Base-by-base conservation (phyloP, 2,888 invertebrate species). In the Patella pellucida region DNA sequence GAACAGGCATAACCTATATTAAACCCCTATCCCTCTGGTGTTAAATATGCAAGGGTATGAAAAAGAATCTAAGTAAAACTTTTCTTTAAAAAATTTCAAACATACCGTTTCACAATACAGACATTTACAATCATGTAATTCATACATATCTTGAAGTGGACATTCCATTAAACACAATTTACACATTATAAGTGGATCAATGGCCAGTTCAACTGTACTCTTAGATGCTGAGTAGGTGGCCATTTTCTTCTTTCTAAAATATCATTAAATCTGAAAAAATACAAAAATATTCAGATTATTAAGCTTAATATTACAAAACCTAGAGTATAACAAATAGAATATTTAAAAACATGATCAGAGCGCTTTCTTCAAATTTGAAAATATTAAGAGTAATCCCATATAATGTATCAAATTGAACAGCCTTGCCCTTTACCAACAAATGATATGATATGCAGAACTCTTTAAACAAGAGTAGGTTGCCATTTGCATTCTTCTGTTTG, bases 101-200 rank as follows among this genome's bases (percentile, higher is more conserved):
- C 87, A 84, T 77, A 89, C 89, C 76, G 79, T 78, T 80, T 85
- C 83, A 82, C 89, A 89, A 76, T 88, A 88, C 50, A 89, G 83
- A 84, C 88, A 89, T 78, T 85, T 85, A 83, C 88, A 89, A 67
- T 88, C 88, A 1, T 81, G 74, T 52, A 89, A 80, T 73, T 86
- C 86, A 73, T 88, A 89, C 84, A 87, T 88, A 41, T 88, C 87
- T 19, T 80, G 80, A 31, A 84, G 81, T 0, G 85, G 79, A 73
- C 83, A 85, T 73, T 89, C 89, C 70, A 79, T 79, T 72, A 89
- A 81, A 79, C 89, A 89, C 50, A 89, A 83, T 71, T 84, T 85
- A 78, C 89, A 89, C 0, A 85, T 85, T 67, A 89, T 87, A 51
- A 89, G 79, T 3, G 88, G 88, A 72, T 87, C 88, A 69, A 89